Evolutionary conservation across 2,113 vertebrate species (phyloP).

Genomic region (Rhea americana): DNA sequence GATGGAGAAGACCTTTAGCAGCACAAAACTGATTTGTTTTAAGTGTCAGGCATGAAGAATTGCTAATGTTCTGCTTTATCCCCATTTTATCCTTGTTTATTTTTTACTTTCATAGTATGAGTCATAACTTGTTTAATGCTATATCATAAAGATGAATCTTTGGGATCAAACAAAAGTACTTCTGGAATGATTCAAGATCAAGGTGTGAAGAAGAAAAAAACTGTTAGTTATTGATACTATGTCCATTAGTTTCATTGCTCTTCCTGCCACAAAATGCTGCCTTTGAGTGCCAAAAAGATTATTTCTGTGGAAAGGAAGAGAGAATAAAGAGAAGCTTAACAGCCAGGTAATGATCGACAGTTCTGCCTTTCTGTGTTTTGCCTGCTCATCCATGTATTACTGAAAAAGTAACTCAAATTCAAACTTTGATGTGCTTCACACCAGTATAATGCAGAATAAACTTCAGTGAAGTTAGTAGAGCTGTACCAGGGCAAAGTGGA

Average conservation of each 20-base stretch:
- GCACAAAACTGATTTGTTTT: conserved; percentile 37
- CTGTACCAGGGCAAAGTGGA: not conserved
- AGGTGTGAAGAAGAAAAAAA: not conserved
- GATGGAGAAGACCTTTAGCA: not conserved
- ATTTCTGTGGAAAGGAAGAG: not conserved
- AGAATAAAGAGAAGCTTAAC: not conserved
- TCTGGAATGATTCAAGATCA: conserved; percentile 29
- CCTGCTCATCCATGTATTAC: not conserved
- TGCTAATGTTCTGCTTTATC: conserved; percentile 54
- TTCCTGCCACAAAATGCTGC: not conserved
- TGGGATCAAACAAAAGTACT: conserved; percentile 34
- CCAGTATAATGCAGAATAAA: not conserved
- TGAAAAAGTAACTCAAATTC: not conserved
- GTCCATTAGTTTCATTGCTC: not conserved
- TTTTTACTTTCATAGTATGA: conserved; percentile 36
- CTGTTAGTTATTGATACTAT: not conserved
- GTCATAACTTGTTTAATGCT: conserved; percentile 32
- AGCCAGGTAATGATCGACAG: not conserved
- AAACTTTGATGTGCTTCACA: not conserved
- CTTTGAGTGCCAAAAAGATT: not conserved
- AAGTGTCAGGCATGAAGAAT: conserved; percentile 33
- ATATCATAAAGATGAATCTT: conserved; percentile 40
- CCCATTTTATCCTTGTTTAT: conserved; percentile 41
- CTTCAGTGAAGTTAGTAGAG: not conserved
- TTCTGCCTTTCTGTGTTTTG: not conserved